Percentiles rank a stretch among this genome's conserved stretches.
These are phyloP conservation scores for Gymnoscelis rufifasciata DNA, from an alignment of 2,888 invertebrate genomes.

Conservation along the genomic window DNA sequence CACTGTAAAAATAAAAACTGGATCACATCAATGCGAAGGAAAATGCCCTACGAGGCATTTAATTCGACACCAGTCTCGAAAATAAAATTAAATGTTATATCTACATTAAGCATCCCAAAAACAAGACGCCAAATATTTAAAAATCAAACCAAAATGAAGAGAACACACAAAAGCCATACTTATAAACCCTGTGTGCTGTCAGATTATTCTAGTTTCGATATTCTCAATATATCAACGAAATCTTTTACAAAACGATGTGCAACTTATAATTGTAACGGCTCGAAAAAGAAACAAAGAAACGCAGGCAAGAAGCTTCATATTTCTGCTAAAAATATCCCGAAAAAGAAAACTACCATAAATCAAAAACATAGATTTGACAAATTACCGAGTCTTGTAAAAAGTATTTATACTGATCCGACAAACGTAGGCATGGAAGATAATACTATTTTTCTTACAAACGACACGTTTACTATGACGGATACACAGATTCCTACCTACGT, in stretches of 20 bases:
- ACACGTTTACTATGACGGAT: conserved; percentile 40
- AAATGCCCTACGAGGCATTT: conserved; percentile 29
- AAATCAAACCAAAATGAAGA: conserved; percentile 20
- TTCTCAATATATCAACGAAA: conserved; percentile 48
- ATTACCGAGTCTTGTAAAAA: conserved; percentile 45
- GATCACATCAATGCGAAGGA: conserved; percentile 9
- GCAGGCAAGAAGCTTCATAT: conserved; percentile 1
- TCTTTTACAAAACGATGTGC: conserved; percentile 43
- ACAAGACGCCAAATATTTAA: conserved; percentile 39
- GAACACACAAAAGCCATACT: conserved; percentile 35
- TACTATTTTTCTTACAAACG: conserved; percentile 6
- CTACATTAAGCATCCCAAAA: conserved; percentile 62
- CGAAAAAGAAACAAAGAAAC: conserved; percentile 17
- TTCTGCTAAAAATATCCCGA: too few species aligned
- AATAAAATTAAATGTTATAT: conserved; percentile 49
- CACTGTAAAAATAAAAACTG: conserved; percentile 29
- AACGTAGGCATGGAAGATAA: conserved; percentile 33
- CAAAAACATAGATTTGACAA: conserved; percentile 26
- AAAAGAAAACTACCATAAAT: too few species aligned
- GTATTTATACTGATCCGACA: conserved; percentile 38
- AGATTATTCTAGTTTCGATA: conserved; percentile 42
- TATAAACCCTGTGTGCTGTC: conserved; percentile 33
- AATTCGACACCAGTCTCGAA: conserved; percentile 43
- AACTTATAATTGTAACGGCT: conserved; percentile 29
- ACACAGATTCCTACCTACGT: neutral